phyloP scores from a whole-genome alignment of 2,113 vertebrate genomes.

The Stegastes partitus region DNA sequence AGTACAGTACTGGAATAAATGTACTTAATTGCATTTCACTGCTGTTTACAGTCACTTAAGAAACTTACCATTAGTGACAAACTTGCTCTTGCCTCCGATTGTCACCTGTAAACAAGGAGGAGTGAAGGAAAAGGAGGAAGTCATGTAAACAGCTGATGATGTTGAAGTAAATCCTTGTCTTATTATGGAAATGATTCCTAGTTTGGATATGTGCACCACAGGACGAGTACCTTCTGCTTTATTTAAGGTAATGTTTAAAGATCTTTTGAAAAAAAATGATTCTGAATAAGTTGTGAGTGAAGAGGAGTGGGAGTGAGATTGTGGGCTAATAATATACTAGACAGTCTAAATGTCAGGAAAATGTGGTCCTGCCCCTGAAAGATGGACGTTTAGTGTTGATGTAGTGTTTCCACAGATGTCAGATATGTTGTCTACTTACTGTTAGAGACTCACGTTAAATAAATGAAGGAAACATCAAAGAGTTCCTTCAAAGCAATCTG shows the following conservation, averaged over 20 bases:
- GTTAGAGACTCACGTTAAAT: neutral
- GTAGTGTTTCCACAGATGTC: neutral
- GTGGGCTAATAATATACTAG: neutral
- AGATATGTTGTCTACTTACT: neutral
- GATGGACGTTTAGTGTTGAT: neutral
- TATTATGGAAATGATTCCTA: neutral
- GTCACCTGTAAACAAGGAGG: slow-evolving; percentile 63
- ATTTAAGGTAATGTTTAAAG: neutral
- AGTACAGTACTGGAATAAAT: too few relatives aligned
- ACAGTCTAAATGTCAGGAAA: neutral
- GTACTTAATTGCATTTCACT: too few relatives aligned
- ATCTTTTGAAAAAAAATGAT: too few relatives aligned
- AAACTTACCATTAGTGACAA: slow-evolving; percentile 76
- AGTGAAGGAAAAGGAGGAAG: neutral
- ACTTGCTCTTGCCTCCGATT: slow-evolving; percentile 76
- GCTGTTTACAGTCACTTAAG: neutral
- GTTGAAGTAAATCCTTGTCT: too few relatives aligned
- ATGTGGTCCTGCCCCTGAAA: neutral
- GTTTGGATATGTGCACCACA: too few relatives aligned
- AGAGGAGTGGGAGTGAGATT: neutral
- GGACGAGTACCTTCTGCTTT: neutral
- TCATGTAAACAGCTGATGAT: neutral
- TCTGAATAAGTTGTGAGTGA: too few relatives aligned
- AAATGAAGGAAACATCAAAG: neutral
- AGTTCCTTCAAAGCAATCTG: neutral